Conservation (phyloP, 1,140 invertebrate genomes). For the Rhagoletis zephyria region DNA sequence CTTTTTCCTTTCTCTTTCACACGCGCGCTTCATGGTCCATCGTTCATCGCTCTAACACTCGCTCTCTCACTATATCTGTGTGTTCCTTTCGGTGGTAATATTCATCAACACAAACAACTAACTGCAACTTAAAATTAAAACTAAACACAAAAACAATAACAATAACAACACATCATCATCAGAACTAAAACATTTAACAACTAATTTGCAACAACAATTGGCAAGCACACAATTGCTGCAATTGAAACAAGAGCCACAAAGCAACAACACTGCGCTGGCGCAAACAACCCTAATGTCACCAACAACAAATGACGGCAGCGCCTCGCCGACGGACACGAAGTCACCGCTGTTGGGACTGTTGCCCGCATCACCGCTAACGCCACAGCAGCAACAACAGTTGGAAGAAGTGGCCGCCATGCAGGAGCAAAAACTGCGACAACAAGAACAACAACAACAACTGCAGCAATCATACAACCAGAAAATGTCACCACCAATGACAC, state of each 20-base stretch:
- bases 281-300: conserved; percentile 63
- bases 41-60: not conserved
- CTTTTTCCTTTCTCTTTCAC: conserved; percentile 53
- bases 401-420: conserved; percentile 52
- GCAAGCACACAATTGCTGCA: not conserved
- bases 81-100: not conserved
- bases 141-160: not conserved
- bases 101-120: conserved; percentile 1
- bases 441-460: conserved; percentile 59
- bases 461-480: conserved; percentile 57
- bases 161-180: not conserved
- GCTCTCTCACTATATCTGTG: not conserved
- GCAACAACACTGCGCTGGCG: conserved; percentile 53
- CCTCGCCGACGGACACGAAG: not conserved
- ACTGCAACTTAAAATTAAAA: not conserved
- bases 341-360: conserved; percentile 55
- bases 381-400: conserved; percentile 56
- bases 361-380: conserved; percentile 48
- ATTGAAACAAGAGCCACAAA: conserved; percentile 60
- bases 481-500: conserved; percentile 51
- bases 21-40: conserved; percentile 23
- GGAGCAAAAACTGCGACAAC: conserved; percentile 59
- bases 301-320: conserved; percentile 53
- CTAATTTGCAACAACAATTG: conserved; percentile 54
- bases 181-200: conserved; percentile 49